Evolutionary conservation across 64 coral and sea anemone species (phyloP).

Genomic region (Montipora efflorescens): DNA sequence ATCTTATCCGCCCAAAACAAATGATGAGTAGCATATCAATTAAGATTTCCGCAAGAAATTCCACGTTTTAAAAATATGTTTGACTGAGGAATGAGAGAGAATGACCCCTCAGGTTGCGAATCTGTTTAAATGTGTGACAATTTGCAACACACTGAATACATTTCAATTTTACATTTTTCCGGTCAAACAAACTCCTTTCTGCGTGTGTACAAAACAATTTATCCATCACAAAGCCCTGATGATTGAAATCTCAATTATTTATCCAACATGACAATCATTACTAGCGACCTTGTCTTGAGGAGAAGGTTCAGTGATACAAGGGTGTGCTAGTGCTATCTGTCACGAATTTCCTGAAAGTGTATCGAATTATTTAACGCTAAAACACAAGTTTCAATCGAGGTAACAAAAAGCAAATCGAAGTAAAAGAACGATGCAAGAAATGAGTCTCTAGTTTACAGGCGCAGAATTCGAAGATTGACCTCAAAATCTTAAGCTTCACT

Average conservation of each 20-base stretch:
- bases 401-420: too few relatives aligned
- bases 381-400: too few relatives aligned
- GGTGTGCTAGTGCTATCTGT: neutral
- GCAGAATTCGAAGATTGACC: too few relatives aligned
- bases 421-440: too few relatives aligned
- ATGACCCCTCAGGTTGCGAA: neutral
- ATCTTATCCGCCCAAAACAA: neutral
- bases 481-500: too few relatives aligned
- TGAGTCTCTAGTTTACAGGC: too few relatives aligned
- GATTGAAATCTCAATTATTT: neutral
- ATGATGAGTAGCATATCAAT: neutral
- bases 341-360: neutral
- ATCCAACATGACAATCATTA: neutral
- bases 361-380: too few relatives aligned
- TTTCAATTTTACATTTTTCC: too few relatives aligned
- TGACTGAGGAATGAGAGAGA: neutral
- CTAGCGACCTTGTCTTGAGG: neutral
- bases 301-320: neutral
- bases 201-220: neutral
- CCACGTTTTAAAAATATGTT: neutral
- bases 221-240: neutral
- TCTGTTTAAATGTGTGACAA: neutral
- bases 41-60: neutral
- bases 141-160: neutral
- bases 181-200: neutral